Base-by-base conservation (phyloP, 2,888 invertebrate genomes). In the Crocallis elinguaria region DNA sequence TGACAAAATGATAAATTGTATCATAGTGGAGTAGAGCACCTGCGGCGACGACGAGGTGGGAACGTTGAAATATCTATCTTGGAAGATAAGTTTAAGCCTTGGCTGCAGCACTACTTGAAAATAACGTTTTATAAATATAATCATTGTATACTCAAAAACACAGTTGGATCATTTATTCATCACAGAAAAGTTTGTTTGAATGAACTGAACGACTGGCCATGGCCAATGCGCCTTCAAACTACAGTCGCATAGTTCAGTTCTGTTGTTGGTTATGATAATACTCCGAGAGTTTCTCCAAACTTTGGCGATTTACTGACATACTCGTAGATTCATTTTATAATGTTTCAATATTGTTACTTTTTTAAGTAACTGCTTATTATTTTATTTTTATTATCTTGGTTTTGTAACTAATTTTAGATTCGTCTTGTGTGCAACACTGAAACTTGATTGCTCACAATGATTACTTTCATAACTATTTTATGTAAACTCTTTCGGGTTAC, bases 11-110 rank as follows among this genome's bases (percentile, higher is more conserved):
- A 65, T 61, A 57, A 61, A 63, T 61, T 57, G 57, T 41, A 45
- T 52, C 55, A 53, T 51, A 53, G 45, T 52, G 42, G 42, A 23
- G 30, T 19, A 30, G 13, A 23, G 45, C 53, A 58, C 52, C 58
- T 60, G 56, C 53, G 53, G 36, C 50, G 42, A 52, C 50, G 42
- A 52, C 48, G 44, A 51, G 59, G 49, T 61, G 55, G 41, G 48
- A 54, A 61, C 64, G 46, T 59, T 61, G 64, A 61, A 64, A 64
- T 59, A 59, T 64, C 53, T 59, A 38, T 38, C 46, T 50, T 35
- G 12, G 39, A 21, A 57, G 36, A 33, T 25, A 54, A 49, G 33
- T 57, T 50, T 36, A 55, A 39, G 38, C 3, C 50, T 49, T 60
- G 50, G 60, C 43, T 43, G 50, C 32, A 50, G 49, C 50, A 60